phyloP scores from a whole-genome alignment of 2,888 invertebrate species.

The Harpagoxenus sublaevis region DNA sequence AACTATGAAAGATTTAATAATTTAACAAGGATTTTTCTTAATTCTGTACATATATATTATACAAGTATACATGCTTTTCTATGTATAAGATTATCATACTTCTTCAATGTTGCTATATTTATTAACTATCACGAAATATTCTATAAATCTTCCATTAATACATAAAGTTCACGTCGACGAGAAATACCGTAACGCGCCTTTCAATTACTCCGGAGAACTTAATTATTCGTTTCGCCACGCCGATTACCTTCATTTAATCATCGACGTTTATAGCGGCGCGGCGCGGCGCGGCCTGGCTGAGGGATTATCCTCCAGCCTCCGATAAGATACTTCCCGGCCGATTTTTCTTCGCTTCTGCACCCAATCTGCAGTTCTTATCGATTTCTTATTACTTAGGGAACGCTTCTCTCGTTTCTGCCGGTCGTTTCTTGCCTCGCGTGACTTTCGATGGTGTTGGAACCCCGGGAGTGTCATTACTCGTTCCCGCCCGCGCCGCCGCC shows the following conservation, averaged over 20 bases:
- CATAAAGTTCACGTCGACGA: constrained; percentile 12
- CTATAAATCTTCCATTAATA: background rate
- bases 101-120: background rate
- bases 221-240: constrained; percentile 51
- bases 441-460: constrained; percentile 60
- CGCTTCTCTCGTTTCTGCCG: constrained; percentile 43
- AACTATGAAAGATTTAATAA: background rate
- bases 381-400: constrained; percentile 72
- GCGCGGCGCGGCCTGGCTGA: constrained; percentile 35
- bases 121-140: background rate
- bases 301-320: constrained; percentile 53
- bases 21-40: background rate
- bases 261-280: constrained; percentile 38
- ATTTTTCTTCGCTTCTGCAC: constrained; percentile 65
- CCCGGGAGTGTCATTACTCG: constrained; percentile 71
- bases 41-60: background rate
- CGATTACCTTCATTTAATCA: constrained; percentile 56
- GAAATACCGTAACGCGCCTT: constrained; percentile 27
- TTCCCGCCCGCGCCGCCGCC: constrained; percentile 22
- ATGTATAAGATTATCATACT: background rate
- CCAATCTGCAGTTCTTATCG: constrained; percentile 71
- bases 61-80: background rate
- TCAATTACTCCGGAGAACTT: constrained; percentile 42
- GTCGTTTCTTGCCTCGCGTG: constrained; percentile 59
- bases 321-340: constrained; percentile 61